A percentile compares a stretch with the other conserved stretches of the same genome.
Evolutionary conservation across 2,888 invertebrate genomes (phyloP).

Genomic region (Chorisops tibialis): DNA sequence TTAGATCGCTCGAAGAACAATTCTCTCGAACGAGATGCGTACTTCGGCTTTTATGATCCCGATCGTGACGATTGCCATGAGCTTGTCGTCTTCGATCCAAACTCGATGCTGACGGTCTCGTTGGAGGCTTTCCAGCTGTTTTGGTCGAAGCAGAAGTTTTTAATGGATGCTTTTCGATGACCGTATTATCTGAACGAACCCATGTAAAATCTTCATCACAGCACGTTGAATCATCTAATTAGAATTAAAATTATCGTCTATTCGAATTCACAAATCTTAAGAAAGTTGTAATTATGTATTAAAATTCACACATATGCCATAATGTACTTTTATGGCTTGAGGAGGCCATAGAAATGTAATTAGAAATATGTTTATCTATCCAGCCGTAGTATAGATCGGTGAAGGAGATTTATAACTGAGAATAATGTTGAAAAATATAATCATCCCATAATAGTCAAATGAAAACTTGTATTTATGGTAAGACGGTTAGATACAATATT

Average conservation of each 20-base stretch:
- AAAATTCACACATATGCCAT: constrained; percentile 21
- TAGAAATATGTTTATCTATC: too few species aligned
- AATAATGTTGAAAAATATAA: too few species aligned
- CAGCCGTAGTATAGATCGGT: too few species aligned
- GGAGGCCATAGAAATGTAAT: too few species aligned
- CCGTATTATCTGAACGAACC: constrained; percentile 51
- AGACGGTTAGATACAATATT: too few species aligned
- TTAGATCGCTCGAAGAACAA: constrained; percentile 45
- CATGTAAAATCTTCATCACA: constrained; percentile 68
- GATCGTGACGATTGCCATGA: constrained; percentile 56
- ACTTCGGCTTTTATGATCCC: constrained; percentile 64
- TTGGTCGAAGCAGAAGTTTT: constrained; percentile 26
- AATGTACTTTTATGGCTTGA: too few species aligned
- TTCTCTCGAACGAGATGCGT: constrained; percentile 58
- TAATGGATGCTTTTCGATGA: constrained; percentile 22
- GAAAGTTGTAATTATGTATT: not conserved
- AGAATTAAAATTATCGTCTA: not conserved
- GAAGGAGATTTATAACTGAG: too few species aligned
- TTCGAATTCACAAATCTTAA: not conserved
- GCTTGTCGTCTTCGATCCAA: constrained; percentile 58
- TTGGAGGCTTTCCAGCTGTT: constrained; percentile 35
- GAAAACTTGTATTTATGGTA: too few species aligned
- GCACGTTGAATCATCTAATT: constrained; percentile 59
- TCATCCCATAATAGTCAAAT: too few species aligned
- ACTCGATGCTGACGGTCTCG: constrained; percentile 51